phyloP scores from a whole-genome alignment of 2,888 invertebrate genomes.

The Stenoptilia bipunctidactyla region DNA sequence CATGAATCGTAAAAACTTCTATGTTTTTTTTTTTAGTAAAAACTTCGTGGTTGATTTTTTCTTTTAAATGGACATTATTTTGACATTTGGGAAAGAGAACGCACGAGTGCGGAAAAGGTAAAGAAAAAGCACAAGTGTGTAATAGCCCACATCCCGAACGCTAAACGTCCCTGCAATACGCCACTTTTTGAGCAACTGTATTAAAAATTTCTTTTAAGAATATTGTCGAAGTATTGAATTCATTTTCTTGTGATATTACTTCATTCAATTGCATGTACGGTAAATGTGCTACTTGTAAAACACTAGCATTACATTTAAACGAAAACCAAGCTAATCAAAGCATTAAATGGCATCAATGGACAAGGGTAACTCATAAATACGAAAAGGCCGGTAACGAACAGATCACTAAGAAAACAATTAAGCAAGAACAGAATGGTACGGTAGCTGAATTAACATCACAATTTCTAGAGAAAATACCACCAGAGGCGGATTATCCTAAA shows the following conservation, averaged over 20 bases:
- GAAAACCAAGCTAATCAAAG: background rate
- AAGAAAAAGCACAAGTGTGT: too few species aligned
- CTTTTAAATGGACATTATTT: too few species aligned
- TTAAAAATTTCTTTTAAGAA: background rate
- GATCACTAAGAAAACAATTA: slow-evolving; percentile 3
- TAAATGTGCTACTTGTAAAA: background rate
- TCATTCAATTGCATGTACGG: slow-evolving; percentile 2
- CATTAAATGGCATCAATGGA: slow-evolving; percentile 7
- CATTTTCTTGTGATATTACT: slow-evolving; percentile 1
- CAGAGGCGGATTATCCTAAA: too few species aligned
- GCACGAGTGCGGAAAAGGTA: too few species aligned
- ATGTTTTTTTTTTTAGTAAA: too few species aligned
- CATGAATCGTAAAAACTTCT: too few species aligned
- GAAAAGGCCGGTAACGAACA: slow-evolving; percentile 1
- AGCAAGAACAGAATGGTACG: background rate
- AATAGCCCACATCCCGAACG: too few species aligned
- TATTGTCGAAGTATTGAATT: background rate
- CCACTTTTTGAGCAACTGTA: too few species aligned
- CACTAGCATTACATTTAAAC: background rate
- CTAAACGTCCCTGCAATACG: too few species aligned
- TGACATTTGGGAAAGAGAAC: too few species aligned
- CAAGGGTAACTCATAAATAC: slow-evolving; percentile 2
- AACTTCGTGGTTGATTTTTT: too few species aligned
- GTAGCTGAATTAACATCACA: background rate
- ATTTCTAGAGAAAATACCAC: background rate